Percentiles rank a stretch among this genome's conserved stretches.
Conservation (phyloP, 1,140 invertebrate genomes). For the Zophobas atratus region DNA sequence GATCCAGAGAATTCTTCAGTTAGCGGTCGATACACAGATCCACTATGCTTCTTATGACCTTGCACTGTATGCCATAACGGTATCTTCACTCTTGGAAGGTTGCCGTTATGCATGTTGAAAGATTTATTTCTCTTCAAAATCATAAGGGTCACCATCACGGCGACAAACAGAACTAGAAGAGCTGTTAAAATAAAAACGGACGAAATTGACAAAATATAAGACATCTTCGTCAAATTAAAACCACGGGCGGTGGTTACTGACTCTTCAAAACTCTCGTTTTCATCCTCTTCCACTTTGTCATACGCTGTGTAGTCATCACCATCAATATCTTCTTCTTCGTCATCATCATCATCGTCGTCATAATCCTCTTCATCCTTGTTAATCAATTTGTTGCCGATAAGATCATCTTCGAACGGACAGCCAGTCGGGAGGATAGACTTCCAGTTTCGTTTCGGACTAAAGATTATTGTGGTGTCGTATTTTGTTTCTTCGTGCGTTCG, state of each 20-base stretch:
- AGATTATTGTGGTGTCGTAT: conserved; percentile 41
- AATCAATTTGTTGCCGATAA: conserved; percentile 60
- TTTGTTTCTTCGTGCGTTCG: conserved; percentile 63
- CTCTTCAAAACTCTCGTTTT: too few species aligned
- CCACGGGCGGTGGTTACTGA: conserved; percentile 19
- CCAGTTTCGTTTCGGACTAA: too few species aligned
- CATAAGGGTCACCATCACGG: conserved; percentile 60
- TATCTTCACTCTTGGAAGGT: conserved; percentile 63
- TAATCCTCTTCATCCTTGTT: conserved; percentile 44
- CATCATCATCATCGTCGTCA: neutral
- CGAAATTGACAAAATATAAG: conserved; percentile 64
- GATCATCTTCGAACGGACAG: too few species aligned
- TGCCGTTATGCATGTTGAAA: conserved; percentile 59
- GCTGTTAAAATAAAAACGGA: conserved; percentile 69
- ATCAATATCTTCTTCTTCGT: conserved; percentile 22
- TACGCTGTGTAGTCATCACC: too few species aligned
- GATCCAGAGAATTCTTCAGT: conserved; percentile 63
- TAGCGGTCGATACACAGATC: conserved; percentile 64
- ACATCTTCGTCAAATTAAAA: conserved; percentile 52
- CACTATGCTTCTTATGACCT: conserved; percentile 64
- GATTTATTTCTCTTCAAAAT: conserved; percentile 58
- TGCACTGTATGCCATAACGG: conserved; percentile 55
- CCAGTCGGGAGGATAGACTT: too few species aligned
- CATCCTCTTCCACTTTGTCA: too few species aligned
- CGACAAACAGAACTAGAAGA: conserved; percentile 66